These are phyloP conservation scores for Nemotelus nigrinus DNA, from an alignment of 2,888 invertebrate species.

Conservation along the genomic window DNA sequence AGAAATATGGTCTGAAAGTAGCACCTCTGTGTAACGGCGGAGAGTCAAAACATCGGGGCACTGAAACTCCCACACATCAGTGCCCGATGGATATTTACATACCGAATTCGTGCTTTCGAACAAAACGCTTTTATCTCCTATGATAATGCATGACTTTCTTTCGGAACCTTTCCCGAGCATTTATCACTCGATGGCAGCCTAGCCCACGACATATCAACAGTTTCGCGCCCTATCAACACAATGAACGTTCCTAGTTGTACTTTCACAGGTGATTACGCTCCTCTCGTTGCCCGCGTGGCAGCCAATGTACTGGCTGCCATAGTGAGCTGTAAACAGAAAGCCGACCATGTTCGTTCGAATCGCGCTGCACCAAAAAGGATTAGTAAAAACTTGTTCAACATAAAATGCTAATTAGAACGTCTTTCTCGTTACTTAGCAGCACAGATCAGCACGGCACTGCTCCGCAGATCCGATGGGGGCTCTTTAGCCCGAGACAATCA, in stretches of 20 bases:
- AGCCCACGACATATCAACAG: conserved; percentile 47
- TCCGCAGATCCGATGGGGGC: neutral
- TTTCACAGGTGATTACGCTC: conserved; percentile 31
- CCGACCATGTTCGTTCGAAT: conserved; percentile 4
- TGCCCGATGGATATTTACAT: conserved; percentile 1
- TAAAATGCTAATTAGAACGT: conserved; percentile 49
- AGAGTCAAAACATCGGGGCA: too few relatives aligned
- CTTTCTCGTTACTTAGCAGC: conserved; percentile 37
- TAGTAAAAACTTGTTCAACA: conserved; percentile 46
- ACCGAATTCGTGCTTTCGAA: neutral
- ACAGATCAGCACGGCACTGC: neutral
- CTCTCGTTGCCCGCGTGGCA: neutral
- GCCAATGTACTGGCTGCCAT: neutral
- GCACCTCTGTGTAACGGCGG: too few relatives aligned
- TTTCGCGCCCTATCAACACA: conserved; percentile 13
- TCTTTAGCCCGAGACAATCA: neutral
- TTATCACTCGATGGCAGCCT: conserved; percentile 18
- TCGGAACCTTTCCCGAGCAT: conserved; percentile 31
- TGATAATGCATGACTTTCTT: conserved; percentile 46
- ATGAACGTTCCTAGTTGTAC: conserved; percentile 1
- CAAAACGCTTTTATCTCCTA: neutral
- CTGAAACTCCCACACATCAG: conserved; percentile 5
- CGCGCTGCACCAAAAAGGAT: conserved; percentile 13
- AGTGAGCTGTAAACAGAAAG: neutral
- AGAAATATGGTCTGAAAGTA: too few relatives aligned